These are phyloP conservation scores for Brachyptera risi DNA, from an alignment of 2,888 invertebrate genomes.

Conservation along the genomic window DNA sequence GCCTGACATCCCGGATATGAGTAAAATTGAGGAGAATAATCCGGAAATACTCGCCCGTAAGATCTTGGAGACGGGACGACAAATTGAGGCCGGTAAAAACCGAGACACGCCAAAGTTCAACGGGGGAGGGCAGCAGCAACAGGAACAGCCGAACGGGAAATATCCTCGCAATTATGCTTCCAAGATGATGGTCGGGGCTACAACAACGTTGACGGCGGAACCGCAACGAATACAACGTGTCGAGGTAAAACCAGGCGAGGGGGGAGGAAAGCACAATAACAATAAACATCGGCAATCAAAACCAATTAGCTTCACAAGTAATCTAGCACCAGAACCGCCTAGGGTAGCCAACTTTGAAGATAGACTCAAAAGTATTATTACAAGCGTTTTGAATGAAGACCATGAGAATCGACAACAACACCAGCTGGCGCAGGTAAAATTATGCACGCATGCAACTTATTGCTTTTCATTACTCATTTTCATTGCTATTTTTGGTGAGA, in stretches of 20 bases:
- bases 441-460: too few relatives aligned
- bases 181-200: not conserved
- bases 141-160: constrained; percentile 16
- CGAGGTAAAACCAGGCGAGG: constrained; percentile 13
- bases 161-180: constrained; percentile 10
- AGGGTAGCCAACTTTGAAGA: constrained; percentile 86
- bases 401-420: constrained; percentile 54
- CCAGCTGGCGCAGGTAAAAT: constrained; percentile 41
- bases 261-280: constrained; percentile 1
- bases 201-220: too few relatives aligned
- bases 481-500: too few relatives aligned
- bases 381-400: constrained; percentile 81
- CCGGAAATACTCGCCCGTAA: constrained; percentile 86
- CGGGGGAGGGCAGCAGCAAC: constrained; percentile 28
- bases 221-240: constrained; percentile 5
- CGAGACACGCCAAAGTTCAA: constrained; percentile 29
- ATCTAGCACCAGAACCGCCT: constrained; percentile 70
- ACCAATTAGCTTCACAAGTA: constrained; percentile 44
- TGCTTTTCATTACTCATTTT: too few relatives aligned
- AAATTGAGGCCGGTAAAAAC: constrained; percentile 77
- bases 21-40: constrained; percentile 88
- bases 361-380: constrained; percentile 80
- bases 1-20: constrained; percentile 87
- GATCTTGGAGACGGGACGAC: constrained; percentile 82
- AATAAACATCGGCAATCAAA: constrained; percentile 2